Conservation (phyloP, 2,797 vertebrate species). For the Morus bassanus region DNA sequence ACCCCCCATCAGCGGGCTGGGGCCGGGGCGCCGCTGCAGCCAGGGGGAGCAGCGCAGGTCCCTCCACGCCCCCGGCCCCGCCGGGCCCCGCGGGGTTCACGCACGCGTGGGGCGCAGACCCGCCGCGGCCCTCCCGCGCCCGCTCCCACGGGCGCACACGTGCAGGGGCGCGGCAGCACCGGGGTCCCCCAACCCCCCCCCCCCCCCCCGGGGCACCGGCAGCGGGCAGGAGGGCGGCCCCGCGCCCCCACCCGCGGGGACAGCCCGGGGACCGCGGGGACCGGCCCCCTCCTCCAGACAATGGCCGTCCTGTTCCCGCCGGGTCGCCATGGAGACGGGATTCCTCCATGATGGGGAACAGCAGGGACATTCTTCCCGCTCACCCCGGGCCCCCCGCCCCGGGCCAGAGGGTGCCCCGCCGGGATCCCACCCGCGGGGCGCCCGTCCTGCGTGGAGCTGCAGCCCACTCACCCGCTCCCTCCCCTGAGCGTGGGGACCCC, state of each 20-base stretch:
- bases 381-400: not conserved
- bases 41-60: not conserved
- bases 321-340: slow-evolving; percentile 71
- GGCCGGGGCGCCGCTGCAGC: not conserved
- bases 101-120: not conserved
- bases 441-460: not conserved
- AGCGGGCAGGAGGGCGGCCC: not conserved
- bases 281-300: slow-evolving; percentile 30
- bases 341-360: slow-evolving; percentile 58
- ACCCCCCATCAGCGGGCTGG: not conserved
- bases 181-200: not conserved
- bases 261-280: not conserved
- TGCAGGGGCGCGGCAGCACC: not conserved
- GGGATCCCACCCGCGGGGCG: not conserved
- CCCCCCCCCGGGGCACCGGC: not conserved
- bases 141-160: not conserved
- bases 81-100: not conserved
- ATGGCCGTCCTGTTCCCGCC: slow-evolving; percentile 17
- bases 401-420: not conserved
- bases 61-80: not conserved
- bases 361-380: slow-evolving; percentile 31
- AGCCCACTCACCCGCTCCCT: not conserved
- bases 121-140: not conserved
- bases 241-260: not conserved
- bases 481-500: not conserved